Evolutionary conservation across 1,140 invertebrate genomes (phyloP).

Genomic region (Trichonephila clavipes): DNA sequence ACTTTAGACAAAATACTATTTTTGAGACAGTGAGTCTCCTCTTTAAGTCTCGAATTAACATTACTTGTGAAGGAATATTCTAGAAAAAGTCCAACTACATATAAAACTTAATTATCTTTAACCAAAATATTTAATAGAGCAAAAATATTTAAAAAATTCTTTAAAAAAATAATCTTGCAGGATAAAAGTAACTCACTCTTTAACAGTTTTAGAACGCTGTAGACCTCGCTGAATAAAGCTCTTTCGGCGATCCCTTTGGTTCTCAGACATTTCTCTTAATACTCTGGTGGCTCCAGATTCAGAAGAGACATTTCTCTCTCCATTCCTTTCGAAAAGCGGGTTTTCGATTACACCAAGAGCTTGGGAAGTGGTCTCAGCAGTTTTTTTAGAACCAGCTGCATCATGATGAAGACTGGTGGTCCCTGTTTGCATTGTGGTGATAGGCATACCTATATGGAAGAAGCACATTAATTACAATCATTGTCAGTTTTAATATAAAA

Average conservation of each 20-base stretch:
- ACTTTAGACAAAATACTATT: too few relatives aligned
- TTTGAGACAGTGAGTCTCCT: background rate
- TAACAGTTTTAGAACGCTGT: constrained; percentile 70
- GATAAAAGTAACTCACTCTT: constrained; percentile 48
- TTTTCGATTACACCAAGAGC: constrained; percentile 76
- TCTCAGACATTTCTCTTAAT: constrained; percentile 69
- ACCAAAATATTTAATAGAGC: too few relatives aligned
- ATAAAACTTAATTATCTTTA: too few relatives aligned
- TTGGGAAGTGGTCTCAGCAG: constrained; percentile 55
- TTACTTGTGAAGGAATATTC: too few relatives aligned
- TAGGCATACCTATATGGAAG: constrained; percentile 58
- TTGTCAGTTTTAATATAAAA: too few relatives aligned
- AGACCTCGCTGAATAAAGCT: constrained; percentile 60
- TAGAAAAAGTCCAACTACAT: too few relatives aligned
- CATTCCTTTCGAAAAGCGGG: constrained; percentile 72
- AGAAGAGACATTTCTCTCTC: constrained; percentile 60
- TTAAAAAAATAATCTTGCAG: too few relatives aligned
- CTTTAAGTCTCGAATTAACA: background rate
- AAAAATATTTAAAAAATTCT: too few relatives aligned
- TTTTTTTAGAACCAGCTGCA: constrained; percentile 63
- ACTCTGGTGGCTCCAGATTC: constrained; percentile 50
- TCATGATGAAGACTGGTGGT: constrained; percentile 75
- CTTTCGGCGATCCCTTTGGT: constrained; percentile 65
- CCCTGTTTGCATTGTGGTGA: constrained; percentile 75
- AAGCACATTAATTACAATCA: background rate